These are phyloP conservation scores for human (Homo sapiens) DNA, from an alignment of 2,113 vertebrate genomes.

Conservation along the genomic window GRCh38 chr21:38275501-38276000, in stretches of 20 bases:
- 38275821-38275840: neutral
- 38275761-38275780: neutral
- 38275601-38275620: neutral
- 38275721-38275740: neutral
- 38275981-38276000: neutral
- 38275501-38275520: too few species aligned
- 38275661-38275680: neutral
- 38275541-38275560: neutral
- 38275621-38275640: rapidly evolving
- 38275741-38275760: neutral
- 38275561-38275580: neutral
- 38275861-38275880: neutral
- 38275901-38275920: neutral
- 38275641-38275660: neutral
- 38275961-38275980: neutral
- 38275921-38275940: neutral
- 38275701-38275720: neutral
- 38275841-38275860: neutral
- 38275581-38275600: neutral
- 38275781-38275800: neutral
- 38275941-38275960: neutral
- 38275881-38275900: neutral
- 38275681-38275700: neutral
- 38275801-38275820: neutral
- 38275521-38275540: neutral